Percentiles rank a stretch among this genome's conserved stretches.
Evolutionary conservation across 1,140 invertebrate genomes (phyloP).

Genomic region (Hyles euphorbiae): DNA sequence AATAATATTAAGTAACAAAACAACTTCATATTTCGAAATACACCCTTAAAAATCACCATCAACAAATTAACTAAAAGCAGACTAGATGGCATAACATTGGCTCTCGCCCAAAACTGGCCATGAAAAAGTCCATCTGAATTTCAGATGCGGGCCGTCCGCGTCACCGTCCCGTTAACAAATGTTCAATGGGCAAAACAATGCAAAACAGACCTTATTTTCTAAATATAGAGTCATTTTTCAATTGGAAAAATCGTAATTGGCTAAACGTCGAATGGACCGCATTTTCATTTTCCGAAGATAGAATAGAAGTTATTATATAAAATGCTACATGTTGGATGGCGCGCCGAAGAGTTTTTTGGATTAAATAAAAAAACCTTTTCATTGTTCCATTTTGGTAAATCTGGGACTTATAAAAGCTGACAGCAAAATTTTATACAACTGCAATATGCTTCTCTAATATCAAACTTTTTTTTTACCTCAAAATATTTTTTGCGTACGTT

Average conservation of each 20-base stretch:
- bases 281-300: slow-evolving; percentile 27
- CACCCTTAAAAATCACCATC: slow-evolving; percentile 5
- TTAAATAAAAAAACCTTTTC: no score
- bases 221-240: background rate
- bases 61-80: slow-evolving; percentile 28
- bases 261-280: slow-evolving; percentile 22
- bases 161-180: slow-evolving; percentile 19
- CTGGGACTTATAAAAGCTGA: no score
- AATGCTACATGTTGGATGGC: background rate
- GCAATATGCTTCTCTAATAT: no score
- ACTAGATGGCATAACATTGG: slow-evolving; percentile 24
- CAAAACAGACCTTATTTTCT: background rate
- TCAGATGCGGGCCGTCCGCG: slow-evolving; percentile 27
- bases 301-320: slow-evolving; percentile 5
- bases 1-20: background rate
- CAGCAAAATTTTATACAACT: no score
- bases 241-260: slow-evolving; percentile 18
- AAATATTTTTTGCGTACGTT: no score
- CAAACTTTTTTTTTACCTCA: no score
- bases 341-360: no score
- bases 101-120: slow-evolving; percentile 24
- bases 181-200: background rate
- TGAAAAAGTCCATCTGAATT: slow-evolving; percentile 34
- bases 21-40: background rate
- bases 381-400: no score